phyloP scores from a whole-genome alignment of 2,888 invertebrate genomes.

The Nephrotoma appendiculata region DNA sequence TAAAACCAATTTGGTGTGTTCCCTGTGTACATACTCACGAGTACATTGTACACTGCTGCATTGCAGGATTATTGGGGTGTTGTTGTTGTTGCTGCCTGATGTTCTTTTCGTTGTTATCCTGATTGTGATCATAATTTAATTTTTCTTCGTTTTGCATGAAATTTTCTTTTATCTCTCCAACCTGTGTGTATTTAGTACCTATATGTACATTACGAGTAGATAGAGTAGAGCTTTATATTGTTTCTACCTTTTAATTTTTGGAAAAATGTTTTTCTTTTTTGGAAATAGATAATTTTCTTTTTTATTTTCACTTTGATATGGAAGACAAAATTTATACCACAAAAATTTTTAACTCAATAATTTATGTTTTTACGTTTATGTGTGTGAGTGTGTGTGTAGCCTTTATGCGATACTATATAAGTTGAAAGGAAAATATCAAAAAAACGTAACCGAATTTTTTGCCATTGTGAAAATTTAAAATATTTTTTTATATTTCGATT shows the following conservation, averaged over 20 bases:
- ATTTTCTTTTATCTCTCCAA: neutral
- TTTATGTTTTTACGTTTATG: neutral
- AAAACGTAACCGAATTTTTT: neutral
- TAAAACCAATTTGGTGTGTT: neutral
- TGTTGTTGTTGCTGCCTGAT: neutral
- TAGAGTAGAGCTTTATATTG: neutral
- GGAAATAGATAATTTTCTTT: neutral
- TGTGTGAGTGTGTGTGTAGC: neutral
- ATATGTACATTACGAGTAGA: neutral
- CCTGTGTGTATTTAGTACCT: neutral
- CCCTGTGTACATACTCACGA: neutral
- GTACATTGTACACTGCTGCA: neutral
- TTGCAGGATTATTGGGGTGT: neutral
- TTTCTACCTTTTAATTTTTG: neutral
- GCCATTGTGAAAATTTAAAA: neutral
- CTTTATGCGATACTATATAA: neutral
- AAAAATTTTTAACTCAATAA: neutral
- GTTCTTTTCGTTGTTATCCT: neutral
- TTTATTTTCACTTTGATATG: neutral
- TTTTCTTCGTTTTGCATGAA: neutral
- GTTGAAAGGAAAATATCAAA: neutral
- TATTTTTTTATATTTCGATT: neutral
- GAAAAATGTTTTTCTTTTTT: neutral
- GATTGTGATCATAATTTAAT: neutral
- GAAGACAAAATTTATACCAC: neutral